phyloP scores from a whole-genome alignment of 2,113 vertebrate species.

The Macaca nemestrina region DNA sequence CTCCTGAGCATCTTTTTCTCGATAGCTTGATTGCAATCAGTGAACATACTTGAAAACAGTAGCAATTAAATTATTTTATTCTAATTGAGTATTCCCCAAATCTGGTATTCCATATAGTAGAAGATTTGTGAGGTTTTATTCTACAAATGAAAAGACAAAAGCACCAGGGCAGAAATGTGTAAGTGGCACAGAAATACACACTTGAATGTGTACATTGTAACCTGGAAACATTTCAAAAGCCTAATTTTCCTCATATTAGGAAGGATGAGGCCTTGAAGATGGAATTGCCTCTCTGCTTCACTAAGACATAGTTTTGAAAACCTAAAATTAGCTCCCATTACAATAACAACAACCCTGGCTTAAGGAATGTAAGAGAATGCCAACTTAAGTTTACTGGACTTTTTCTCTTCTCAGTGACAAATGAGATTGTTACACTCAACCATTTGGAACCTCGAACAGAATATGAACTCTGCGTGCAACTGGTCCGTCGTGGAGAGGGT shows the following conservation, averaged over 20 bases:
- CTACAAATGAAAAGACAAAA: not conserved
- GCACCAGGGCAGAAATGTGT: not conserved
- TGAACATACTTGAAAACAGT: not conserved
- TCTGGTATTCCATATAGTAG: not conserved
- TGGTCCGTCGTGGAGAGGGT: conserved; percentile 87
- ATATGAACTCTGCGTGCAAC: conserved; percentile 89
- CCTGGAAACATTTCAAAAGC: not conserved
- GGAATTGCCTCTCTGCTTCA: not conserved
- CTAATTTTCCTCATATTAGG: not conserved
- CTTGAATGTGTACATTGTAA: not conserved
- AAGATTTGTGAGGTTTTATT: not conserved
- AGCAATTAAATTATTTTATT: not conserved
- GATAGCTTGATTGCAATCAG: not conserved
- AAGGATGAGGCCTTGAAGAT: not conserved
- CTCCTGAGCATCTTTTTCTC: not conserved
- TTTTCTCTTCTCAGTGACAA: conserved; percentile 82
- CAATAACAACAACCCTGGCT: not conserved
- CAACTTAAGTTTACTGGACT: conserved; percentile 39
- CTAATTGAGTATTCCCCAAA: not conserved
- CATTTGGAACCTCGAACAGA: conserved; percentile 88
- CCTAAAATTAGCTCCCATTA: not conserved
- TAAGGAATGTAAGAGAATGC: not conserved
- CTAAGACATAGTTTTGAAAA: conserved; percentile 30
- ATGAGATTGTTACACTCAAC: conserved; percentile 84
- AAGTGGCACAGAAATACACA: not conserved